Conservation (phyloP, 2,888 invertebrate genomes). For the Phalera bucephala region DNA sequence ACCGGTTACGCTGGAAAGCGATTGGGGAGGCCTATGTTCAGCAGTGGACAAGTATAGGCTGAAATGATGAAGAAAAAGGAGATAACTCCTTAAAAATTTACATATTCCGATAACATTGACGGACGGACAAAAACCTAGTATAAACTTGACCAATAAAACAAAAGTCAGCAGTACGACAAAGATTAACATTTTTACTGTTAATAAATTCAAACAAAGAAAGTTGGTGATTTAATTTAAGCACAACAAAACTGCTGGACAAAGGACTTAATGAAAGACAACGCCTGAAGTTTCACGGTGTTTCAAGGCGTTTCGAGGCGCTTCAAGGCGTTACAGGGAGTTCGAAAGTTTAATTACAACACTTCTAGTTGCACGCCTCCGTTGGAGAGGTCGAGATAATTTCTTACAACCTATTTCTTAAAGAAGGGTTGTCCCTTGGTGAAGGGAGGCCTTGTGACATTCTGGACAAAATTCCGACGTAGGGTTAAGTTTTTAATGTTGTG, state of each 20-base stretch:
- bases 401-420: conserved; percentile 64
- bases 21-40: too few relatives aligned
- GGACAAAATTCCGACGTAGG: conserved; percentile 33
- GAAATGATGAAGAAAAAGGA: too few relatives aligned
- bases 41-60: too few relatives aligned
- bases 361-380: conserved; percentile 48
- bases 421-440: conserved; percentile 28
- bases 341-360: conserved; percentile 67
- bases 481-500: conserved; percentile 17
- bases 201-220: conserved; percentile 37
- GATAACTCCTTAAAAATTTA: too few relatives aligned
- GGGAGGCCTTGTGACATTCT: conserved; percentile 7
- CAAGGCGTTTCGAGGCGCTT: conserved; percentile 17
- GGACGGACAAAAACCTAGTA: conserved; percentile 8
- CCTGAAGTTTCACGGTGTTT: conserved; percentile 18
- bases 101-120: conserved; percentile 20
- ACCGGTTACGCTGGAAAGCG: too few relatives aligned
- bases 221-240: conserved; percentile 30
- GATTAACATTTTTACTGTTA: conserved; percentile 35
- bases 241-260: conserved; percentile 31
- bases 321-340: conserved; percentile 16
- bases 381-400: conserved; percentile 64
- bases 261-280: conserved; percentile 18
- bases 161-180: conserved; percentile 8
- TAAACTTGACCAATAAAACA: conserved; percentile 9